A percentile compares a stretch with the other conserved stretches of the same genome.
These are phyloP conservation scores for Illadopsis cleaveri DNA, from an alignment of 2,113 vertebrate species.

Conservation along the genomic window DNA sequence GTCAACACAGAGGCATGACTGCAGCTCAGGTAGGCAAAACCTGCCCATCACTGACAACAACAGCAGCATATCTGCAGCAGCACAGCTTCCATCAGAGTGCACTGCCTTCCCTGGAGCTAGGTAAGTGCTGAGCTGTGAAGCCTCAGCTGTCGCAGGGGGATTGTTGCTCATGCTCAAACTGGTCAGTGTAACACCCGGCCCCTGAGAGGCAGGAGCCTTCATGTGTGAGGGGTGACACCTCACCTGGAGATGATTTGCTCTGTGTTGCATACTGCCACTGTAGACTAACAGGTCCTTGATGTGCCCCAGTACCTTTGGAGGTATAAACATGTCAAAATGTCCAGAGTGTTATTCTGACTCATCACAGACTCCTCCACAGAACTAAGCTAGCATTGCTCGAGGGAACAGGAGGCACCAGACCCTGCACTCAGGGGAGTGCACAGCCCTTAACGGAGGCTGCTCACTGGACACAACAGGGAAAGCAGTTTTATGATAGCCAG, in stretches of 20 bases:
- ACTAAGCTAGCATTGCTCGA: background rate
- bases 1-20: background rate
- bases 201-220: background rate
- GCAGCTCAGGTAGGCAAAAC: background rate
- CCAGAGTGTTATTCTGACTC: background rate
- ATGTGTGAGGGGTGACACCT: background rate
- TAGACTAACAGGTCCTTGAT: background rate
- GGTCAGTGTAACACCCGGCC: rapidly evolving
- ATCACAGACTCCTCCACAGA: background rate
- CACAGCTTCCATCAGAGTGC: background rate
- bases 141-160: background rate
- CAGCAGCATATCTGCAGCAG: background rate
- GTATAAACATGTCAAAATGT: background rate
- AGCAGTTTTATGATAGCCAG: background rate
- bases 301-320: background rate
- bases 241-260: background rate
- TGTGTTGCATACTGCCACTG: background rate
- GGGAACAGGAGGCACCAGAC: background rate
- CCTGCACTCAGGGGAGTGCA: background rate
- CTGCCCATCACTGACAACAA: background rate
- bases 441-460: background rate
- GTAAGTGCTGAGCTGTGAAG: background rate
- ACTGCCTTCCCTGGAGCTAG: background rate
- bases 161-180: background rate
- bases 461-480: background rate